Evolutionary conservation across 2,888 invertebrate genomes (phyloP), one percentile per base, ranked within the genome.

Genomic region (Nephrocerus scutellatus): DNA sequence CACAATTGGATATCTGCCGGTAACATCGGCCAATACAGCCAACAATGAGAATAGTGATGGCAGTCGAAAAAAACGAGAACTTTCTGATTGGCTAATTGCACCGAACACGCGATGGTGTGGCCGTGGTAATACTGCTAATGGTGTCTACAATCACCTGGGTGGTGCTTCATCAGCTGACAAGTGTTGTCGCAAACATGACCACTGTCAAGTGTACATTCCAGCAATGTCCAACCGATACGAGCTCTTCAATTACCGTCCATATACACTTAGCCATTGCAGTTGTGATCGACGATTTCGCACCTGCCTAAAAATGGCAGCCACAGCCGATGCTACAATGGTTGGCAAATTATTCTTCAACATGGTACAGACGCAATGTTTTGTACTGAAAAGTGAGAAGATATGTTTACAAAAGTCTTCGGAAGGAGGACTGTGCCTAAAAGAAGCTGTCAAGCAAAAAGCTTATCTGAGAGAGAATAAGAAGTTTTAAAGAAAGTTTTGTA

Each of bases 91-190:
- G 52, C 74, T 90, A 40, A 79, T 87, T 47, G 80, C 88, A 30
- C 91, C 91, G 1, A 91, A 91, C 31, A 92, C 92, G 1, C 84
- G 87, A 62, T 93, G 92, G 92, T 93, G 93, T 67, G 93, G 93
- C 16, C 83, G 84, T 53, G 92, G 92, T 2, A 82, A 81, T 59
- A 77, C 80, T 1, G 90, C 91, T 5, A 63, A 62, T 39, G 59
- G 79, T 26, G 79, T 81, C 49, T 87, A 85, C 64, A 83, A 83
- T 37, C 82, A 88, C 53, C 75, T 92, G 29, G 92, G 91, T 7
- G 84, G 84, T 26, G 84, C 89, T 62, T 79, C 83, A 22, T 74
- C 77, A 44, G 87, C 89, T 13, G 93, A 93, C 60, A 73, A 80
- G 56, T 93, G 93, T 67, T 93, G 93, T 64, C 73, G 92, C 22